Percentiles rank a stretch among this genome's conserved stretches.
Conservation (phyloP, 2,888 invertebrate genomes). For the Drosophila fungiperda region DNA sequence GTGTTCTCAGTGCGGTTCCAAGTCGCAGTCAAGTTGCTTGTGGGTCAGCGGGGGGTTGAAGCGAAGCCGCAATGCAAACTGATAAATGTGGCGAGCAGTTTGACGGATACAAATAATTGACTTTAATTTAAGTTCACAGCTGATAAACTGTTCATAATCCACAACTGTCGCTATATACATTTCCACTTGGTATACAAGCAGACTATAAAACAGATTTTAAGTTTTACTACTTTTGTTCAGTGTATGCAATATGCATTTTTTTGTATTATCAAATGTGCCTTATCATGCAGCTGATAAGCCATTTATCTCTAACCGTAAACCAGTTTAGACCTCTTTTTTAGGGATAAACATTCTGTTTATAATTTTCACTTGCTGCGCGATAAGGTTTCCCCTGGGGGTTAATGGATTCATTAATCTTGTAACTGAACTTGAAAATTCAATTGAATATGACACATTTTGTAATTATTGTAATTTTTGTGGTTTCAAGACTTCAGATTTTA, state of each 20-base stretch:
- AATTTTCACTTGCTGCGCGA: conserved; percentile 3
- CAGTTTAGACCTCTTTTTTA: neutral
- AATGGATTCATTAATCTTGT: neutral
- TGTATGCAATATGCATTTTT: conserved; percentile 6
- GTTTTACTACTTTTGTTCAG: neutral
- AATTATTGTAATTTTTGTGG: neutral
- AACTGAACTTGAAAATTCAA: neutral
- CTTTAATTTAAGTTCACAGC: conserved; percentile 36
- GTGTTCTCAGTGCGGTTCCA: neutral
- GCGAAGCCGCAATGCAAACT: conserved; percentile 8
- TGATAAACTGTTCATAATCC: conserved; percentile 8
- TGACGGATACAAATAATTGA: conserved; percentile 65
- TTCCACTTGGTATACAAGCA: conserved; percentile 4
- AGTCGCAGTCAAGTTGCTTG: conserved; percentile 12
- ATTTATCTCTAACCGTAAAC: neutral
- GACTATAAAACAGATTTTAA: conserved; percentile 8
- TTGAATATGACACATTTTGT: neutral
- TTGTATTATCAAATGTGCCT: neutral
- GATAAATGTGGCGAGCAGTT: conserved; percentile 21
- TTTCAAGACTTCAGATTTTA: neutral
- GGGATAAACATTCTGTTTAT: conserved; percentile 11
- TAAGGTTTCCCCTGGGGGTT: conserved; percentile 6
- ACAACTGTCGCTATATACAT: neutral
- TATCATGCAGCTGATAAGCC: conserved; percentile 1
- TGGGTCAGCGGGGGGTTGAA: neutral